Evolutionary conservation across 1,140 invertebrate species (phyloP).

Genomic region (Pissodes strobi): DNA sequence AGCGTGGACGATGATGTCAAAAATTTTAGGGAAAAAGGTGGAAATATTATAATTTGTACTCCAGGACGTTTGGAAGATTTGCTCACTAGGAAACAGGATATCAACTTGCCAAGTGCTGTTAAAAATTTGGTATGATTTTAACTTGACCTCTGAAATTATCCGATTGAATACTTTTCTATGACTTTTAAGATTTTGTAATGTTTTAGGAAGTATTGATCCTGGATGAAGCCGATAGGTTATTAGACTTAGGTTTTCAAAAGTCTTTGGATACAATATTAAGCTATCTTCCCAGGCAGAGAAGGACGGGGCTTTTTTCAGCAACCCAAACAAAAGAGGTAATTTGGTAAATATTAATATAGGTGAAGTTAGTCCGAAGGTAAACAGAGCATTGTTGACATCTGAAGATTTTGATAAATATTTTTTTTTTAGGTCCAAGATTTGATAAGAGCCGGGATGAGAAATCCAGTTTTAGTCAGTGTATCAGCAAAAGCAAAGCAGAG

Average conservation of each 20-base stretch:
- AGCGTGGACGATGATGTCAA: constrained; percentile 73
- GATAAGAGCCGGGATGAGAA: constrained; percentile 90
- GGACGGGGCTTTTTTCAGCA: constrained; percentile 97
- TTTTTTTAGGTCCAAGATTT: constrained; percentile 66
- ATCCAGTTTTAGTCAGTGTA: constrained; percentile 90
- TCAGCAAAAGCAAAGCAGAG: constrained; percentile 81
- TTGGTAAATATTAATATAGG: background rate
- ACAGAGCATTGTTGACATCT: background rate
- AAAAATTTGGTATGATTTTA: constrained; percentile 70
- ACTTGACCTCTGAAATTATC: background rate
- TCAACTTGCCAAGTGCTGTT: constrained; percentile 68
- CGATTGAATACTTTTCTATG: background rate
- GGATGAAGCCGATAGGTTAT: constrained; percentile 95
- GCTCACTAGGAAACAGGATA: constrained; percentile 66
- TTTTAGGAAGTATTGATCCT: constrained; percentile 87
- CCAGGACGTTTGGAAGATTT: constrained; percentile 92
- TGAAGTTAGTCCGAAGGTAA: background rate
- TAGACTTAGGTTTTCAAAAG: constrained; percentile 90
- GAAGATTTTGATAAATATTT: too few relatives aligned
- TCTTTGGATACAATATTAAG: constrained; percentile 89
- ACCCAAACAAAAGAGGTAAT: constrained; percentile 94
- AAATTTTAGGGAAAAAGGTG: constrained; percentile 70
- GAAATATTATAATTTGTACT: constrained; percentile 88
- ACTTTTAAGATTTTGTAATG: constrained; percentile 23
- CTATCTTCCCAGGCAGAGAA: constrained; percentile 88